These are phyloP conservation scores for Podarcis lilfordi DNA, from an alignment of 2,797 vertebrate species.

Conservation along the genomic window DNA sequence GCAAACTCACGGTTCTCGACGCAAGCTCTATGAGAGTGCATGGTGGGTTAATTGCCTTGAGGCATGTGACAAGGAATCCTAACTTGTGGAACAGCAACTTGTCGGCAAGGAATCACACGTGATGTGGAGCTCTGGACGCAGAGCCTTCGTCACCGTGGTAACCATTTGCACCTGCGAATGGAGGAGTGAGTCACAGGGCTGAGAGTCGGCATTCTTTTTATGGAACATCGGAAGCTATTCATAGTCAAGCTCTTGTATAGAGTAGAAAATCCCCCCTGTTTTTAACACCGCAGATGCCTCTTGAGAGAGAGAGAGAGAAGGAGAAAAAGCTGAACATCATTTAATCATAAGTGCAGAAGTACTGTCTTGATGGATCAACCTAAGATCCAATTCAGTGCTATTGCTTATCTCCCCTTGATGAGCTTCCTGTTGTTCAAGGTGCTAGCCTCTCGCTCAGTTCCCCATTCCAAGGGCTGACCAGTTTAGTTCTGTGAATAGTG, in stretches of 20 bases:
- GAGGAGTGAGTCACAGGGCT: constrained; percentile 54
- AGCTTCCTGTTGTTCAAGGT: neutral
- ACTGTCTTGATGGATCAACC: neutral
- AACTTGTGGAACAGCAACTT: constrained; percentile 61
- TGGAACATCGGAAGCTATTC: constrained; percentile 17
- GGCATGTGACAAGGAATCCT: constrained; percentile 60
- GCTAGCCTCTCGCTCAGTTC: neutral
- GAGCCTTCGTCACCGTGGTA: constrained; percentile 68
- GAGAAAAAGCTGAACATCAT: neutral
- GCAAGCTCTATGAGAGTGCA: constrained; percentile 31
- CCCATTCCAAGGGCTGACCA: neutral
- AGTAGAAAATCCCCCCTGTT: neutral
- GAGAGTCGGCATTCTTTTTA: constrained; percentile 22
- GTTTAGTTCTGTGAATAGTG: neutral
- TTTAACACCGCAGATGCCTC: constrained; percentile 7
- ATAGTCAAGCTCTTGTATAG: neutral
- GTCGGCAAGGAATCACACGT: constrained; percentile 43
- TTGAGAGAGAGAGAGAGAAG: neutral
- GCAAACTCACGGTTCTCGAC: constrained; percentile 39
- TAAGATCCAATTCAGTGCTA: neutral
- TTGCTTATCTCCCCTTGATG: neutral
- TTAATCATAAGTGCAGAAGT: neutral
- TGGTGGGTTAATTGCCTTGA: constrained; percentile 58
- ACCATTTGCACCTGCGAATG: constrained; percentile 65
- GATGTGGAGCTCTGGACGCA: constrained; percentile 41